Evolutionary conservation across 1,140 invertebrate genomes (phyloP), one percentile per base, ranked within the genome.

Genomic region (Plodia interpunctella): DNA sequence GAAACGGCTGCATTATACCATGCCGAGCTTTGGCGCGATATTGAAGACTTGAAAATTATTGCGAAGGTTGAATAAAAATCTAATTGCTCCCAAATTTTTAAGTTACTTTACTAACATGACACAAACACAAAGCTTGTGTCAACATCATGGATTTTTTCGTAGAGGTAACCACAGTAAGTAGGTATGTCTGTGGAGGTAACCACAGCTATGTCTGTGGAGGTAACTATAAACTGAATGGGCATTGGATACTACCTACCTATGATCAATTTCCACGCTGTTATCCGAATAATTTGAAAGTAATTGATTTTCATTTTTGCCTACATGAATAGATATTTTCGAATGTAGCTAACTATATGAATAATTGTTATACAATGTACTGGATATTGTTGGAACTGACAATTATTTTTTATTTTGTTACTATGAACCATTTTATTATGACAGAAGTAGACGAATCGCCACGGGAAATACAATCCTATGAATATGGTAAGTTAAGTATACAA

Each of bases 1-100:
- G 80, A 86, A 68, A 76, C 64, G 6, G 80, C 81, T n/a, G 74
- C 73, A 6, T 51, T 81, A 21, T 78, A 76, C 61, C 80, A 80
- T 35, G 69, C 74, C 4, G 71, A 80, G 21, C 51, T 78, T 9
- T 83, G 74, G 70, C 65, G 66, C 21, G 50, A 75, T 28, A 67
- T 78, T 25, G 74, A 80, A 68, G 62, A 73, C 19, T 49, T 76
- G 25, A 81, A 72, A 44, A 58, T 17, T 13, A 17, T 49, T 17
- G 4, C 9, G 0, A 21, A 44, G 5, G 15, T 10, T 32, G 28
- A 11, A 32, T 10, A 32, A 32, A 8, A 6, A 32, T 6, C 4
- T 32, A 32, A n/a, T n/a, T n/a, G n/a, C n/a, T n/a, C n/a, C n/a
- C n/a, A n/a, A n/a, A n/a, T n/a, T n/a, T n/a, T n/a, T n/a, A n/a